These are phyloP conservation scores for Himalopsyche anomala DNA, from an alignment of 2,888 invertebrate genomes.

Conservation along the genomic window DNA sequence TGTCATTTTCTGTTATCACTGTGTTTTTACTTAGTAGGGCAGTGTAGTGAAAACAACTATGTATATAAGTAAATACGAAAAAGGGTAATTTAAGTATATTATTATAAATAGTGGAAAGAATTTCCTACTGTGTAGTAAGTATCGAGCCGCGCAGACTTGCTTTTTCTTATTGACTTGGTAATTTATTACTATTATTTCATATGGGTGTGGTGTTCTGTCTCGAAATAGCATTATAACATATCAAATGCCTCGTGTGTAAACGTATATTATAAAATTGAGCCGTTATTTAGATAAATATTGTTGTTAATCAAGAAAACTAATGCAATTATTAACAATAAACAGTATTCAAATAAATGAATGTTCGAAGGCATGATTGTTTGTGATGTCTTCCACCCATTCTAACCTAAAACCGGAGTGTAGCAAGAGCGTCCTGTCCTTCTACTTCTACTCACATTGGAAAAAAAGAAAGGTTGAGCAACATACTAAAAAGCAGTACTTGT, in stretches of 20 bases:
- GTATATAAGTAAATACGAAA: background rate
- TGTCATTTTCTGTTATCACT: no score
- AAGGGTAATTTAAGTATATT: no score
- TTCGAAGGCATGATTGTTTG: no score
- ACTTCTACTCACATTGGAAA: no score
- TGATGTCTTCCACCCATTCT: no score
- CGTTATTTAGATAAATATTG: background rate
- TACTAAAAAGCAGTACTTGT: no score
- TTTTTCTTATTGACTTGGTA: background rate
- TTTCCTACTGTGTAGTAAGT: background rate
- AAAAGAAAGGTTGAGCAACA: no score
- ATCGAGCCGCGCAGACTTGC: background rate
- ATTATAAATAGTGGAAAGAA: background rate
- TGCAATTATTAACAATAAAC: no score
- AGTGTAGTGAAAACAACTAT: background rate
- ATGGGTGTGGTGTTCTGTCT: conserved; percentile 17
- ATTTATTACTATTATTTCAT: conserved; percentile 4
- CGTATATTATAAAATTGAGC: background rate
- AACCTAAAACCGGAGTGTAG: no score
- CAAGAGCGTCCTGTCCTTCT: no score
- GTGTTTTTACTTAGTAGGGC: no score
- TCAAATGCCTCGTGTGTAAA: background rate
- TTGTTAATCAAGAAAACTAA: background rate
- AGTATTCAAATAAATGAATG: no score
- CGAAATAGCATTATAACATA: background rate